Conservation (phyloP, 2,113 vertebrate genomes). For the Rhynchomys soricoides region DNA sequence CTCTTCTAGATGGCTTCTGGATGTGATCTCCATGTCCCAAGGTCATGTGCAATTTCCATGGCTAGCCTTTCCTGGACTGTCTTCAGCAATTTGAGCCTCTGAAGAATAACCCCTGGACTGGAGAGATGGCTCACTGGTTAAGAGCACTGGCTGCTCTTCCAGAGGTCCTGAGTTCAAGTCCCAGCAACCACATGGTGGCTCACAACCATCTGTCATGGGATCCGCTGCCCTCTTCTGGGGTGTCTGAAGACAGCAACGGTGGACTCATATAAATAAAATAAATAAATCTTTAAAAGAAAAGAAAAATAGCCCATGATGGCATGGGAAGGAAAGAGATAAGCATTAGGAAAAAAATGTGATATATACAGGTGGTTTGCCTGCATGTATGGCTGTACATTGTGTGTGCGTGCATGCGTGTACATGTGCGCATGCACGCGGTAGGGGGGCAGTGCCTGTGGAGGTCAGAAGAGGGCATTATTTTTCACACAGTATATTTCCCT, state of each 20-base stretch:
- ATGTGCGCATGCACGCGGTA: rapidly evolving
- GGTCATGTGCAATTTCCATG: rapidly evolving
- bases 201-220: too few species aligned
- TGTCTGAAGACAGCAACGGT: too few species aligned
- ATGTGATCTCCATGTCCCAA: background rate
- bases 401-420: too few species aligned
- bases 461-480: background rate
- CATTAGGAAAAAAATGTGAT: background rate
- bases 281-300: too few species aligned
- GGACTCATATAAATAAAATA: too few species aligned
- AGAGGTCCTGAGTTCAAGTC: too few species aligned
- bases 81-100: background rate
- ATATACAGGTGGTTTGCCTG: background rate
- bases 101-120: background rate
- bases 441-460: background rate
- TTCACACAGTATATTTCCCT: background rate
- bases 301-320: background rate
- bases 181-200: too few species aligned
- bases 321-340: background rate
- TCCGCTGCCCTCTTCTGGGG: too few species aligned
- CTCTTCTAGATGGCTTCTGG: background rate
- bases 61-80: background rate
- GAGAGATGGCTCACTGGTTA: too few species aligned
- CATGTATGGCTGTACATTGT: background rate
- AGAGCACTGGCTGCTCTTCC: too few species aligned